Base-by-base conservation (phyloP, 2,888 invertebrate genomes). In the Campoplex nolae region DNA sequence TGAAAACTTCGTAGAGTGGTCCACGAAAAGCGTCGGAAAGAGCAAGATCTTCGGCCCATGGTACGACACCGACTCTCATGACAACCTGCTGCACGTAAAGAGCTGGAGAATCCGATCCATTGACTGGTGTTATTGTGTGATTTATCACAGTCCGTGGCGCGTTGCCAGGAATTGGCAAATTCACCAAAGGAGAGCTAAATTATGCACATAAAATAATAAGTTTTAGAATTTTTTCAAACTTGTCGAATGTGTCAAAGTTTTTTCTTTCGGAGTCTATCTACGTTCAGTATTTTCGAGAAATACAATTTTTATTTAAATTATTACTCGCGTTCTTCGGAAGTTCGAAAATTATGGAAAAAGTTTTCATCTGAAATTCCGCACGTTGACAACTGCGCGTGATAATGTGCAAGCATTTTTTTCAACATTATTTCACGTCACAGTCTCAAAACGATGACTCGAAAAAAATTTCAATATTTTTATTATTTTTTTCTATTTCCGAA, bases 11-110 rank as follows among this genome's bases (percentile, higher is more conserved):
- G 92, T 97, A 97, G 0, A 99, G 95, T 2, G 99, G 99, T 8
- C 97, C 98, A 91, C 98, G 96, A 94, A 98, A 98, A 68, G 98
- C 98, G 95, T 99, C 99, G 93, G 97, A 97, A 91, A 98, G 95
- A 90, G 96, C 96, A 90, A 99, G 95, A 90, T 97, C 97, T 88
- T 96, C 96, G 83, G 96, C 96, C 99, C 99, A 99, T 82, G 99
- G 99, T 87, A 97, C 96, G 13, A 99, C 98, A 85, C 98, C 97
- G 88, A 96, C 95, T 91, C 96, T 96, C 91, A 97, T 94, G 71
- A 97, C 96, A 88, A 97, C 97, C 95, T 97, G 97, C 93, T 97
- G 97, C 11, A 97, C 95, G 93, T 97, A 97, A 75, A 97, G 95
- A 88, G 96, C 95, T 18, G 97, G 96, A 88, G 95, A 96, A 81